Evolutionary conservation across 2,888 invertebrate genomes (phyloP).

Genomic region (Cephus pulcher): DNA sequence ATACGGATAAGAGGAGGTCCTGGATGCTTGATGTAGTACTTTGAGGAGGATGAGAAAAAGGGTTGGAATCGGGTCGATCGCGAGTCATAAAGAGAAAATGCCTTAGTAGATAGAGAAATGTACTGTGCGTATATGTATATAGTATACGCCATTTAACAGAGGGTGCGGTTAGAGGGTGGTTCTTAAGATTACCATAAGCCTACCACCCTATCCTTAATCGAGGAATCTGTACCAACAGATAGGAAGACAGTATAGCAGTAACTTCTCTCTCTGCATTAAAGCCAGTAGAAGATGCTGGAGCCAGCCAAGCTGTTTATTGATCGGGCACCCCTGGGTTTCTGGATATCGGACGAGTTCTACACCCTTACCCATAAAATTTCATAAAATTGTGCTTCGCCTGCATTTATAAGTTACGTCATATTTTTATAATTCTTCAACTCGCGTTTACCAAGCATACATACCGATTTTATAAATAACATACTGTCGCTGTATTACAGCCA

Average conservation of each 20-base stretch:
- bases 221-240: neutral
- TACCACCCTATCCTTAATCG: neutral
- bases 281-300: constrained; percentile 33
- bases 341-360: constrained; percentile 2
- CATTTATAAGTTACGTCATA: neutral
- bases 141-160: neutral
- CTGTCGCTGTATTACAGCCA: neutral
- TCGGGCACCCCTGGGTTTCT: constrained; percentile 36
- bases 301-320: constrained; percentile 51
- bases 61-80: neutral
- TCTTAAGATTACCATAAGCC: neutral
- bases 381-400: neutral
- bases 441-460: neutral
- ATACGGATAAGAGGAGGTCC: neutral
- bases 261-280: constrained; percentile 27
- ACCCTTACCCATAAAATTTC: neutral
- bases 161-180: neutral
- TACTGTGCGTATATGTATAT: neutral
- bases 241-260: constrained; percentile 11
- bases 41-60: neutral
- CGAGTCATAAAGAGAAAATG: neutral
- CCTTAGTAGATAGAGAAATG: neutral
- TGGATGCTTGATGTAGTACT: neutral
- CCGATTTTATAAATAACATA: neutral
- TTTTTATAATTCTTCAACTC: neutral